phyloP scores from a whole-genome alignment of 2,797 vertebrate genomes.

The Discoglossus pictus region DNA sequence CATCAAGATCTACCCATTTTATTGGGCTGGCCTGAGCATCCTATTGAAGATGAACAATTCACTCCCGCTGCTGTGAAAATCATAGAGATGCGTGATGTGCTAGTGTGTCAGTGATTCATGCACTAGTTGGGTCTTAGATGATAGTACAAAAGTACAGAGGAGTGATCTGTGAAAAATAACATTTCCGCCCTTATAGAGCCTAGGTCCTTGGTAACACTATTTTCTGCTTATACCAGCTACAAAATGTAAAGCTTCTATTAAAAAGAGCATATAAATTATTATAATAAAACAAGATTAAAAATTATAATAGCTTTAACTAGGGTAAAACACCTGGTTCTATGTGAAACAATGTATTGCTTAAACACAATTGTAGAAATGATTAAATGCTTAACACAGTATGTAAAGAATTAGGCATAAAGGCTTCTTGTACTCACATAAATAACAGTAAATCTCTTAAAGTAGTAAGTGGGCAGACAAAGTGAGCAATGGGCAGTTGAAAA shows the following conservation, averaged over 20 bases:
- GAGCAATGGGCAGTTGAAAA: constrained; percentile 50
- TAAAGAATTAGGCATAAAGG: constrained; percentile 33
- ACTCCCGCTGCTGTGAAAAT: constrained; percentile 26
- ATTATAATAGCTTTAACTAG: constrained; percentile 50
- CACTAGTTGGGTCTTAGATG: constrained; percentile 30
- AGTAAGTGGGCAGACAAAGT: constrained; percentile 44
- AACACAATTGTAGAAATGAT: constrained; percentile 42
- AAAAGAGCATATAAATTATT: constrained; percentile 48
- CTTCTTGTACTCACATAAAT: constrained; percentile 38
- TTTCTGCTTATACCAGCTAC: constrained; percentile 42
- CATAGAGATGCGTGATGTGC: constrained; percentile 31
- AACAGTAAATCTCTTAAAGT: constrained; percentile 37
- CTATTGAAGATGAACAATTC: constrained; percentile 40
- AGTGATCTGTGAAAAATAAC: constrained; percentile 34
- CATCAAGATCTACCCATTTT: constrained; percentile 38
- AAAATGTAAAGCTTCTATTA: constrained; percentile 43
- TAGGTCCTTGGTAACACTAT: constrained; percentile 39
- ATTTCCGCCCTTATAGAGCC: constrained; percentile 29
- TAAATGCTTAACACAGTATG: constrained; percentile 50
- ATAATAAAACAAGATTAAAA: constrained; percentile 50
- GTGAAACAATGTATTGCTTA: constrained; percentile 49
- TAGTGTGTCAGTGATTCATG: constrained; percentile 37
- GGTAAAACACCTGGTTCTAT: constrained; percentile 34
- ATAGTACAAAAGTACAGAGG: constrained; percentile 30
- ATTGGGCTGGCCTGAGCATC: constrained; percentile 22